Percentiles rank a stretch among this genome's conserved stretches.
Conservation (phyloP, 2,888 invertebrate species). For the Cremastinae sp. region DNA sequence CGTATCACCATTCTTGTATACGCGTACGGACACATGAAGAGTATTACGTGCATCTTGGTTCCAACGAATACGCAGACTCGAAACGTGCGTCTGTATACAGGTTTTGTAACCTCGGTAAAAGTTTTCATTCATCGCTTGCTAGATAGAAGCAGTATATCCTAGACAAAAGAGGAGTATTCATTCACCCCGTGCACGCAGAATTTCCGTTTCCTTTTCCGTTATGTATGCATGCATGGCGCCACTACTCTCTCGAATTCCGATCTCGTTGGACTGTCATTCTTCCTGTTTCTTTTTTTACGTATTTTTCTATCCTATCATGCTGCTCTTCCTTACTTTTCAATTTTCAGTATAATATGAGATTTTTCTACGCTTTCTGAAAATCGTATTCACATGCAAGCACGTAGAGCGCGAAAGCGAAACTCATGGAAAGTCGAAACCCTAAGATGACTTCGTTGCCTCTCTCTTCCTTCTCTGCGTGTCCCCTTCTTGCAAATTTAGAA, state of each 20-base stretch:
- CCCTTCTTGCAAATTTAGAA: not conserved
- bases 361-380: constrained; percentile 10
- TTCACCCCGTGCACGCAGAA: constrained; percentile 45
- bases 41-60: constrained; percentile 23
- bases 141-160: constrained; percentile 21
- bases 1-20: not conserved
- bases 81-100: not conserved
- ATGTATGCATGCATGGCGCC: constrained; percentile 64
- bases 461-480: not conserved
- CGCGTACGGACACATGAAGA: constrained; percentile 16
- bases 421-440: constrained; percentile 39
- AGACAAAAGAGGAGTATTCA: constrained; percentile 28
- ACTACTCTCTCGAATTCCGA: constrained; percentile 60
- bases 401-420: constrained; percentile 28
- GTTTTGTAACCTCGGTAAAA: constrained; percentile 26
- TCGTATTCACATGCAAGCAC: constrained; percentile 24
- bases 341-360: constrained; percentile 22
- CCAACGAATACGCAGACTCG: not conserved
- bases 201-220: constrained; percentile 57
- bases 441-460: constrained; percentile 9
- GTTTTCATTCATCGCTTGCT: constrained; percentile 22
- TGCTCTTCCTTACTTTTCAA: constrained; percentile 32
- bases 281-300: constrained; percentile 32
- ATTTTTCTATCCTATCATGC: constrained; percentile 36
- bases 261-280: constrained; percentile 57